phyloP scores from a whole-genome alignment of 2,113 vertebrate genomes.

The Hucho hucho region DNA sequence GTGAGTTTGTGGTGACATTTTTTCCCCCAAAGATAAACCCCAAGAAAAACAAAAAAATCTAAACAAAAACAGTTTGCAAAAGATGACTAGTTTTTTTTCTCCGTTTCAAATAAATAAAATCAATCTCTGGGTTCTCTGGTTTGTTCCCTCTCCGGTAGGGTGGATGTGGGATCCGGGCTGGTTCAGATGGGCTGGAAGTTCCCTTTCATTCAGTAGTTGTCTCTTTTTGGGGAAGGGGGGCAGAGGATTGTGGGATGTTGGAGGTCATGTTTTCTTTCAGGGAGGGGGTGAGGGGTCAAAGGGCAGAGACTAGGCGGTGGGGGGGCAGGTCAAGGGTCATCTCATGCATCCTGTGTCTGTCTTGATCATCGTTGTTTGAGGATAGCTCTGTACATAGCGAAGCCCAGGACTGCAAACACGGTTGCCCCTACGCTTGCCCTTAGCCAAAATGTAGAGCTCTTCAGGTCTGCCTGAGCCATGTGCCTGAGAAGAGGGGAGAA shows the following conservation, averaged over 20 bases:
- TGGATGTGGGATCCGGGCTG: constrained; percentile 12
- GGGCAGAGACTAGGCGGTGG: constrained; percentile 14
- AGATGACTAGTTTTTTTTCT: neutral
- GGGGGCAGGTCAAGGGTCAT: constrained; percentile 4
- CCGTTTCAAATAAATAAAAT: constrained; percentile 62
- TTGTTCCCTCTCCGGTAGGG: too few species aligned
- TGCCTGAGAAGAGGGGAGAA: constrained; percentile 75
- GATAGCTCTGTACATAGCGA: constrained; percentile 96
- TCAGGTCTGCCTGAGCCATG: constrained; percentile 94
- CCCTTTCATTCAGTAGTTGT: too few species aligned
- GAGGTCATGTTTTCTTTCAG: constrained; percentile 44
- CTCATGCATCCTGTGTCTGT: constrained; percentile 36
- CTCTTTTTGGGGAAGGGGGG: neutral
- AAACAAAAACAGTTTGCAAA: neutral
- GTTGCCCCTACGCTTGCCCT: constrained; percentile 96
- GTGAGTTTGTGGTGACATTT: constrained; percentile 12
- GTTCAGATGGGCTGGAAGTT: constrained; percentile 17
- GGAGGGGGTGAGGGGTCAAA: constrained; percentile 9
- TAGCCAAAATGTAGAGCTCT: constrained; percentile 98
- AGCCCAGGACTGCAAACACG: constrained; percentile 93
- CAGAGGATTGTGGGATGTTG: constrained; percentile 17
- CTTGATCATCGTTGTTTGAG: constrained; percentile 92
- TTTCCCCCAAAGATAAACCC: constrained; percentile 17
- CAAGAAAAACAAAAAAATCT: constrained; percentile 26
- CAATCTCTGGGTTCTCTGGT: too few species aligned